phyloP scores from a whole-genome alignment of 2,888 invertebrate genomes.

The Drosophila ustulata region DNA sequence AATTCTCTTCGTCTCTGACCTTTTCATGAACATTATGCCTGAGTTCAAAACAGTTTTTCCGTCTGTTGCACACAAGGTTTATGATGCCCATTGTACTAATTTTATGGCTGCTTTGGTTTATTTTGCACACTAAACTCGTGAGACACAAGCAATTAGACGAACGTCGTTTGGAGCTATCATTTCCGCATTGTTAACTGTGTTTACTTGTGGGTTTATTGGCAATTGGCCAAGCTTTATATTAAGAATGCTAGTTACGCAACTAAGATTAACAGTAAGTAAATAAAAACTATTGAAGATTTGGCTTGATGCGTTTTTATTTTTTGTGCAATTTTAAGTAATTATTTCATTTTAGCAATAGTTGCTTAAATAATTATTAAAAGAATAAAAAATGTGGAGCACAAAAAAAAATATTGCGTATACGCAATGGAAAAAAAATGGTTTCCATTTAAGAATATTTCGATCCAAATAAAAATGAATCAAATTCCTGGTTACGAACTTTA shows the following conservation, averaged over 20 bases:
- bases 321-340: neutral
- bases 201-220: slow-evolving; percentile 10
- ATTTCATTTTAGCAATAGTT: no score
- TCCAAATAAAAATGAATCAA: no score
- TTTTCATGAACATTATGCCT: neutral
- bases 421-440: no score
- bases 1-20: neutral
- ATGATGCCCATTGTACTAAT: slow-evolving; percentile 6
- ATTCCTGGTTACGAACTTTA: no score
- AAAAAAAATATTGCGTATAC: no score
- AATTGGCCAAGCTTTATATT: slow-evolving; percentile 6
- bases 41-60: neutral
- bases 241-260: neutral
- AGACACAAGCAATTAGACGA: slow-evolving; percentile 10
- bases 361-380: no score
- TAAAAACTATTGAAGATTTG: no score
- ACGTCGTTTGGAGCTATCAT: slow-evolving; percentile 11
- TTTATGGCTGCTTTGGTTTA: slow-evolving; percentile 17
- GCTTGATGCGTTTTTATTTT: no score
- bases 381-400: no score
- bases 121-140: slow-evolving; percentile 9
- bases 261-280: neutral
- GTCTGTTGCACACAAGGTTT: slow-evolving; percentile 3
- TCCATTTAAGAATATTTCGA: no score
- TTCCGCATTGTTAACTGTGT: slow-evolving; percentile 22